phyloP scores from a whole-genome alignment of 2,113 vertebrate species.

The Micronisus gabar region DNA sequence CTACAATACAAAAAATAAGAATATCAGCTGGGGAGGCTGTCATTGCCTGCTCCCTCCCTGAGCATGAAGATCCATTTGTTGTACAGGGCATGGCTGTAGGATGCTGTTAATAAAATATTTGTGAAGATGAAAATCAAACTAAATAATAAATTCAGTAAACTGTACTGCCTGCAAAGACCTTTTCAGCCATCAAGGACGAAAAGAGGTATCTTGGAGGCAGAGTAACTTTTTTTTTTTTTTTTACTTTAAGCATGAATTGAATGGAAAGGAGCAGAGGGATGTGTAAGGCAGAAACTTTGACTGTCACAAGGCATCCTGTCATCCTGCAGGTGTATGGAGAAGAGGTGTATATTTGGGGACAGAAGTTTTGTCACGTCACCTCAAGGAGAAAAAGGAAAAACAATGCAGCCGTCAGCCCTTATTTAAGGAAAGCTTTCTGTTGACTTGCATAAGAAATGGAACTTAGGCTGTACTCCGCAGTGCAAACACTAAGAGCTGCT shows the following conservation, averaged over 20 bases:
- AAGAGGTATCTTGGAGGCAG: not conserved
- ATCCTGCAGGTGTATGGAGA: not conserved
- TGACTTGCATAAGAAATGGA: not conserved
- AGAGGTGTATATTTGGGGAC: not conserved
- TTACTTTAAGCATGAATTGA: not conserved
- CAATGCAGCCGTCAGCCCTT: not conserved
- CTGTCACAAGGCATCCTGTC: not conserved
- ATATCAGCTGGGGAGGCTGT: not conserved
- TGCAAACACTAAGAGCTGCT: not conserved
- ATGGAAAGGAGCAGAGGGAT: not conserved
- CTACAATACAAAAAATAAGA: fast-evolving
- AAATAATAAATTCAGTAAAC: not conserved
- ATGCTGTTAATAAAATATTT: not conserved
- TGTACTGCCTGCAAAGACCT: not conserved
- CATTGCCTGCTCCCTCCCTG: not conserved
- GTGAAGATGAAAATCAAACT: not conserved
- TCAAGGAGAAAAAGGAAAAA: not conserved
- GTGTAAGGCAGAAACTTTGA: not conserved
- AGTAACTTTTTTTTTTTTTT: not conserved
- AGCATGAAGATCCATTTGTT: fast-evolving
- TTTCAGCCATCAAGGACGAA: not conserved
- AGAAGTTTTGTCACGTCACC: not conserved
- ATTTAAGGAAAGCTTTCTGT: not conserved
- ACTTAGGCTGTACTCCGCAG: not conserved
- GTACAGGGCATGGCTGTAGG: not conserved